phyloP scores from a whole-genome alignment of 2,113 vertebrate genomes.

The Sinocyclocheilus grahami region DNA sequence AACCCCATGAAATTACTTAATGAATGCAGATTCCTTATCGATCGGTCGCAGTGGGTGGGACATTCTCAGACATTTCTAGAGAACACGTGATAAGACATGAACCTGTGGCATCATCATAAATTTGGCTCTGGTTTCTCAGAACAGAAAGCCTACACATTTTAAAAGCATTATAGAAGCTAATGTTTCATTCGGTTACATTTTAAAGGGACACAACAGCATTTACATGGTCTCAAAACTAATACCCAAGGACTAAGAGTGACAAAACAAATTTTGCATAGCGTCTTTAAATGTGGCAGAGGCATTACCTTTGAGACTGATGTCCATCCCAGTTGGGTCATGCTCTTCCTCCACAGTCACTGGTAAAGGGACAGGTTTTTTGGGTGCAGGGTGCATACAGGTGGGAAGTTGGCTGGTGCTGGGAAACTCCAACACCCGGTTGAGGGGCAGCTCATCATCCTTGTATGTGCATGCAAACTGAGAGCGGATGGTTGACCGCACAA shows the following conservation, averaged over 20 bases:
- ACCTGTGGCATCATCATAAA: not conserved
- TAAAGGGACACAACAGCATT: not conserved
- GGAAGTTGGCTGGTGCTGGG: conserved; percentile 67
- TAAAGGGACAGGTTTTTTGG: conserved; percentile 58
- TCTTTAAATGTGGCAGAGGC: not conserved
- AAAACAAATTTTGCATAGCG: not conserved
- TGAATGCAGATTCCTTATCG: not conserved
- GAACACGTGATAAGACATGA: not conserved
- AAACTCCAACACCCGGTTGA: conserved; percentile 73
- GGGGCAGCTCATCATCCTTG: conserved; percentile 73
- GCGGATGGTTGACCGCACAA: conserved; percentile 76
- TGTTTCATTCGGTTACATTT: not conserved
- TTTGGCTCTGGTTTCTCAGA: not conserved
- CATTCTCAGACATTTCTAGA: not conserved
- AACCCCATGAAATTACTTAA: not conserved
- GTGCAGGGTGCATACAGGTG: conserved; percentile 66
- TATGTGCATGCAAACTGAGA: conserved; percentile 98
- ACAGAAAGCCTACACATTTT: not conserved
- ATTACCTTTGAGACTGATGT: conserved; percentile 26
- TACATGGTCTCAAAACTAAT: not conserved
- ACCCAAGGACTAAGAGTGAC: not conserved
- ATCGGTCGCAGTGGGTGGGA: not conserved
- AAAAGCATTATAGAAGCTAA: not conserved
- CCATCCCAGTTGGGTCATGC: not conserved
- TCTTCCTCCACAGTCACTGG: conserved; percentile 24